Base-by-base conservation (phyloP, 2,888 invertebrate species). In the Hyppa rectilinea region DNA sequence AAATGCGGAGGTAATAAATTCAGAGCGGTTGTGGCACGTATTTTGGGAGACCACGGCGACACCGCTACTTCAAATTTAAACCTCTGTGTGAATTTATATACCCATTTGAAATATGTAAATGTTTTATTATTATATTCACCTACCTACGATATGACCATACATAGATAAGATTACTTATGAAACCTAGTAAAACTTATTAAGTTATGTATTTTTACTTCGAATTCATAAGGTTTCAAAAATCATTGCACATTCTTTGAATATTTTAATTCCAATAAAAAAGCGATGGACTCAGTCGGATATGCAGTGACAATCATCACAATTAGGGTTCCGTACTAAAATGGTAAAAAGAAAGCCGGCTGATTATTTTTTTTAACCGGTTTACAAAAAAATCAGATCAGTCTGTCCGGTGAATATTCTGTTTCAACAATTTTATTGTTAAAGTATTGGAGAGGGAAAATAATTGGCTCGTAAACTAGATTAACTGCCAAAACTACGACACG, bases 391-490 rank as follows among this genome's bases (percentile, higher is more conserved):
- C 47, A 53, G 71, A 49, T 67, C 14, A 63, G 12, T 43, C 14
- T 31, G 26, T 56, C 14, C 26, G 31, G n/a, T 36, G 31, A 50
- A 67, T 53, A 71, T 67, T 66, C 53, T 52, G 26, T 45, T 61
- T 38, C 43, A 53, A 47, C 55, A 49, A 70, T 67, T 75, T 58
- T 52, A 47, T 70, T 71, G 34, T n/a, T 56, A 71, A 71, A 78
- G 70, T 74, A 74, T 78, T 63, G 63, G 66, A 59, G 69, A 61
- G 34, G 43, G 10, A 61, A 71, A 78, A 76, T 75, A 81, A 81
- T 72, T 66, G 67, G 58, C 49, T 74, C 73, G 50, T 81, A 78
- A 85, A 78, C 31, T 72, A 68, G 67, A 70, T 69, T 71, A 63
- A 77, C 68, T 64, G 74, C 62, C 75, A 81, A 68, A 83, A 81